Evolutionary conservation across 2,888 invertebrate genomes (phyloP).

Genomic region (Scrobipalpa atriplicella): DNA sequence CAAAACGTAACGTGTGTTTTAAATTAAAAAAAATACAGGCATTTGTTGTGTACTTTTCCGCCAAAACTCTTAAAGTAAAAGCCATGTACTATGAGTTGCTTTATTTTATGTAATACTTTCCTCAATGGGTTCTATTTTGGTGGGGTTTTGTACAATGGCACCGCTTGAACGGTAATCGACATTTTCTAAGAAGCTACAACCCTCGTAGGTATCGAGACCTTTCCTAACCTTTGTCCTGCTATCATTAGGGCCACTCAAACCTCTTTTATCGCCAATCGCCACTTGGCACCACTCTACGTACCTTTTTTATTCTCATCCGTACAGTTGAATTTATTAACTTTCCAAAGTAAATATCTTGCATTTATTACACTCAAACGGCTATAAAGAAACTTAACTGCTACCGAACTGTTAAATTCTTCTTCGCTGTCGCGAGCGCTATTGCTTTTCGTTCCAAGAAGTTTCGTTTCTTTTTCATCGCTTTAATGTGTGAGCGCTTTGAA

Average conservation of each 20-base stretch:
- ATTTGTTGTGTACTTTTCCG: no score
- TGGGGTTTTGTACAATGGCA: conserved; percentile 68
- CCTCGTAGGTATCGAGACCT: conserved; percentile 53
- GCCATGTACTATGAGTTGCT: neutral
- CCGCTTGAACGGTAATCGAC: conserved; percentile 65
- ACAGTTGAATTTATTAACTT: conserved; percentile 39
- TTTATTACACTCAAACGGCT: conserved; percentile 34
- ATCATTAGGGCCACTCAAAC: conserved; percentile 63
- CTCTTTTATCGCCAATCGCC: conserved; percentile 50
- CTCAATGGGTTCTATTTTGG: conserved; percentile 51
- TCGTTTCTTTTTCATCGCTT: conserved; percentile 1
- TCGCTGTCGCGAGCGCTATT: conserved; percentile 13
- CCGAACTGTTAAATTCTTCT: conserved; percentile 20
- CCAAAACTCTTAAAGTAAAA: neutral
- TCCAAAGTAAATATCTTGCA: conserved; percentile 37
- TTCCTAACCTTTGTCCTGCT: conserved; percentile 58
- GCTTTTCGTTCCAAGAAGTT: conserved; percentile 7
- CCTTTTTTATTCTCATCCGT: conserved; percentile 41
- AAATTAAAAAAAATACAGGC: conserved; percentile 12
- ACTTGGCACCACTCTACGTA: conserved; percentile 45
- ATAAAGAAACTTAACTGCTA: conserved; percentile 25
- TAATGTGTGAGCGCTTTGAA: conserved; percentile 5
- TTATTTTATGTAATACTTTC: neutral
- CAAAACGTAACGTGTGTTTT: no score
- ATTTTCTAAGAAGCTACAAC: conserved; percentile 62